A percentile compares a stretch with the other conserved stretches of the same genome.
These are phyloP conservation scores for Sylvia borin DNA, from an alignment of 2,797 vertebrate genomes.

Conservation along the genomic window DNA sequence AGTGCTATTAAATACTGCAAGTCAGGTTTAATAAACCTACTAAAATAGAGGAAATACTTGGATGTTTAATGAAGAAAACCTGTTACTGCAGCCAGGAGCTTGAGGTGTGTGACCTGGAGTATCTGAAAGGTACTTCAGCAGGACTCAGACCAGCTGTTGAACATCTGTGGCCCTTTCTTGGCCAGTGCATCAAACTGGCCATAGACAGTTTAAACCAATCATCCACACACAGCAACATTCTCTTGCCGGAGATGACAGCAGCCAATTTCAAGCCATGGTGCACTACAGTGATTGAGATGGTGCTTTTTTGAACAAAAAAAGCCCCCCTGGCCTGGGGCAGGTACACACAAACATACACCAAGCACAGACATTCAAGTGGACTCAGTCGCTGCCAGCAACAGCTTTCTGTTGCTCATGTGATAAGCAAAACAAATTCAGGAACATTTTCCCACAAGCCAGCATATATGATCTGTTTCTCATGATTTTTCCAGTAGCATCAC, in stretches of 20 bases:
- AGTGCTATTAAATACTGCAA: background rate
- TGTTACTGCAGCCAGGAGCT: background rate
- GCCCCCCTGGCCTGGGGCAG: too few species aligned
- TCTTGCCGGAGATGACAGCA: background rate
- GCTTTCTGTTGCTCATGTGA: background rate
- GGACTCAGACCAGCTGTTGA: background rate
- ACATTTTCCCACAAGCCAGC: background rate
- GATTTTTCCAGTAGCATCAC: background rate
- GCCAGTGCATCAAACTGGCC: background rate
- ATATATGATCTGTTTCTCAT: rapidly evolving
- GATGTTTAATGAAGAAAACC: background rate
- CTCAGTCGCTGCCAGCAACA: background rate
- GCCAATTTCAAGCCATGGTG: background rate
- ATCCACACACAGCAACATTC: background rate
- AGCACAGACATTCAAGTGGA: background rate
- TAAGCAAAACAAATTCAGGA: background rate
- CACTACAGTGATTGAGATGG: background rate
- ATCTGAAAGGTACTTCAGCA: background rate
- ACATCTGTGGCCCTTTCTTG: background rate
- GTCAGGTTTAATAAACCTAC: background rate
- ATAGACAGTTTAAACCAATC: background rate
- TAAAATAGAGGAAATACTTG: background rate
- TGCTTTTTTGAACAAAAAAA: background rate
- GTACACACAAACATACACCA: background rate
- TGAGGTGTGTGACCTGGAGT: background rate